Evolutionary conservation across 2,797 vertebrate genomes (phyloP), one percentile per base, ranked within the genome.

Genomic region (Cynodonichthys magdalenae): DNA sequence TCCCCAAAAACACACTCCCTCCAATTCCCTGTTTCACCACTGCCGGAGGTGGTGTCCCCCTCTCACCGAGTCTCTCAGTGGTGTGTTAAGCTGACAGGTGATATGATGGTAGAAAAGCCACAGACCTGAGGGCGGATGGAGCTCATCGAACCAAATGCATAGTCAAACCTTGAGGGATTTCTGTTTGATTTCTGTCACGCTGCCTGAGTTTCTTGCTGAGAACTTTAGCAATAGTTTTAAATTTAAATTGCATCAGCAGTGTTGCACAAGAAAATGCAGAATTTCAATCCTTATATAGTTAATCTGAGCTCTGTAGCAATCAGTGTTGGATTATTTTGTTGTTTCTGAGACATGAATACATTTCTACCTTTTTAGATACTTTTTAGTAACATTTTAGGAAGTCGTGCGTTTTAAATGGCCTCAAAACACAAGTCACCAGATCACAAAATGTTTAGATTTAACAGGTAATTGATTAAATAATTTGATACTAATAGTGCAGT

Each of bases 11-110:
- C 8, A 15, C 39, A 50, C 41, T 48, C 55, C 58, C 67, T 59
- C 66, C 45, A 54, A 50, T 68, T 69, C 48, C 48, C 57, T 0
- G 14, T 68, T 66, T 81, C 74, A 75, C 69, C 69, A 77, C 59
- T 66, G 82, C 80, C 80, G 66, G 79, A 80, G 72, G 71, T 78
- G 65, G 52, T 59, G 56, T 68, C 59, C 73, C 57, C 52, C 53
- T 57, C 76, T 72, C 72, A 18, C 62, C 54, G 53, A 28, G 68
- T 79, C 77, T 81, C 66, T 74, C 75, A 56, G 61, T 50, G 58
- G 79, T 53, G 67, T 62, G 73, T 78, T 86, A 79, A 83, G 74
- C 77, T 84, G 87, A 85, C 82, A 67, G 80, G 49, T 80, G 86
- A 82, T 75, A 62, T 51, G 66, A 80, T 80, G 85, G 81, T 79